These are phyloP conservation scores for Okapia johnstoni DNA, from an alignment of 2,113 vertebrate genomes.

Conservation along the genomic window DNA sequence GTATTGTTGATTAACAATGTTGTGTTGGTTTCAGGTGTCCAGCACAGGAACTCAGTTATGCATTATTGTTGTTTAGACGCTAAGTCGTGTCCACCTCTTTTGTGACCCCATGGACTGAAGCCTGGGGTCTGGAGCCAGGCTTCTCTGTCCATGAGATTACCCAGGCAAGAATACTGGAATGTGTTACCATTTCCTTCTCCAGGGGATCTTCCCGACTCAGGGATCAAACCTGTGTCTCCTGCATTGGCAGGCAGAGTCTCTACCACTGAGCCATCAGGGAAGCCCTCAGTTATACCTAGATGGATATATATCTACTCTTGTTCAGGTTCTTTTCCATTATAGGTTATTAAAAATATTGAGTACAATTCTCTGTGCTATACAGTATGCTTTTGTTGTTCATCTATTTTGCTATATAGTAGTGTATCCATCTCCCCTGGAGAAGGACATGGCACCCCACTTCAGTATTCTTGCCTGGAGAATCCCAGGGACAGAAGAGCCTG, in stretches of 20 bases:
- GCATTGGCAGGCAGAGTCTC: background rate
- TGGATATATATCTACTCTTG: background rate
- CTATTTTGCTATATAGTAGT: fast-evolving
- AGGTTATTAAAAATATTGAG: background rate
- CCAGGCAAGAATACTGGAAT: background rate
- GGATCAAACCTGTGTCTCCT: background rate
- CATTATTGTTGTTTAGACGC: background rate
- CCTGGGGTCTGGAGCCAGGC: background rate
- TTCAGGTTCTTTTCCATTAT: background rate
- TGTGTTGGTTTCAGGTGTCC: background rate
- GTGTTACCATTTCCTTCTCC: background rate
- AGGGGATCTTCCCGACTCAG: background rate
- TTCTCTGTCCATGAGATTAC: background rate
- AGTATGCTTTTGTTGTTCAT: background rate
- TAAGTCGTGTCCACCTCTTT: background rate
- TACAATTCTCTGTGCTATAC: background rate
- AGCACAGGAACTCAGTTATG: background rate
- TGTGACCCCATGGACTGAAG: background rate
- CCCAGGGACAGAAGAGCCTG: background rate
- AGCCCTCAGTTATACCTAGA: background rate
- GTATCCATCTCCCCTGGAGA: background rate
- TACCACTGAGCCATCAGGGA: background rate
- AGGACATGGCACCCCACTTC: background rate
- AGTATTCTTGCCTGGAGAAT: background rate
- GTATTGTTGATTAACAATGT: background rate